A percentile compares a stretch with the other conserved stretches of the same genome.
phyloP scores from a whole-genome alignment of 2,888 invertebrate species.

The Nasonia oneida region DNA sequence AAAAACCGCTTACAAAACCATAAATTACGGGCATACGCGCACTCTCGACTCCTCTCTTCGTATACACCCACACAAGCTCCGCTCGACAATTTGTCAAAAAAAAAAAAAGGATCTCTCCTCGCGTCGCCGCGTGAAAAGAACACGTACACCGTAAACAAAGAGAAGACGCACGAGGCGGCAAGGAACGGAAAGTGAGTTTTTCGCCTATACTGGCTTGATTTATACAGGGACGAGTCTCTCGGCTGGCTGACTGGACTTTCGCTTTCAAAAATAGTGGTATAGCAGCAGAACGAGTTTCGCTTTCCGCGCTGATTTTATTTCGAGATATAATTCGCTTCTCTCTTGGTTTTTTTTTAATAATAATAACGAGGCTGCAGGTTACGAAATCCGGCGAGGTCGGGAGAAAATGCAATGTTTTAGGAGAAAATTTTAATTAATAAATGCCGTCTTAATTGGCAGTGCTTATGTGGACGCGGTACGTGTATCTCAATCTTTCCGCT shows the following conservation, averaged over 20 bases:
- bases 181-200: conserved; percentile 10
- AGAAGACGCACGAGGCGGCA: background rate
- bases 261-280: conserved; percentile 38
- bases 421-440: background rate
- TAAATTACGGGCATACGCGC: background rate
- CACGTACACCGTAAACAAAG: background rate
- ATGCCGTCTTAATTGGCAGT: background rate
- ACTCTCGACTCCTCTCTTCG: background rate
- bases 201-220: conserved; percentile 9
- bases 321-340: background rate
- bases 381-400: background rate
- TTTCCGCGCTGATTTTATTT: background rate
- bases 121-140: background rate
- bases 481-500: conserved; percentile 3
- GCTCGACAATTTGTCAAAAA: conserved; percentile 30
- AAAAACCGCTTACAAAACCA: conserved; percentile 21
- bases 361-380: background rate
- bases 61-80: background rate
- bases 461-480: background rate
- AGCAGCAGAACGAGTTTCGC: background rate
- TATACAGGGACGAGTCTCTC: conserved; percentile 27
- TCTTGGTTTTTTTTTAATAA: background rate
- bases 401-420: background rate
- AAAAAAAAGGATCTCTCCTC: background rate
- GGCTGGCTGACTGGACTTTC: conserved; percentile 55